phyloP scores from a whole-genome alignment of 2,113 vertebrate genomes.

The Albula goreensis region DNA sequence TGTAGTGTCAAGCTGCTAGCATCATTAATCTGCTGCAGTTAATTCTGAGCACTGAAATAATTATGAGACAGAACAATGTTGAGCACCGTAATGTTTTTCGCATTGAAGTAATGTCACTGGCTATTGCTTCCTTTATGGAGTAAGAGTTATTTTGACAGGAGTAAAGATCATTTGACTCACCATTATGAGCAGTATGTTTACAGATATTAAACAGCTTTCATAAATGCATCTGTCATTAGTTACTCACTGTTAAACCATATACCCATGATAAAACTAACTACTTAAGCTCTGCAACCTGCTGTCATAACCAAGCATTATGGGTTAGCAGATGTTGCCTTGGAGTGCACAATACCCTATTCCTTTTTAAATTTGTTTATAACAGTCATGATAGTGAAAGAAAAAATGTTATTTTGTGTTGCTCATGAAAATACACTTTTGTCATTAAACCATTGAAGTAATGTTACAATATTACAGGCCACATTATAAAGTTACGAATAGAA shows the following conservation, averaged over 20 bases:
- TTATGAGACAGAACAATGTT: neutral
- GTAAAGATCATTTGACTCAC: neutral
- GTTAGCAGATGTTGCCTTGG: neutral
- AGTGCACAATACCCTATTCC: too few relatives aligned
- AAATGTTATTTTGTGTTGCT: too few relatives aligned
- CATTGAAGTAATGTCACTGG: neutral
- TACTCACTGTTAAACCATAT: neutral
- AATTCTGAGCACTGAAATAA: constrained; percentile 3
- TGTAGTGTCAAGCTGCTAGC: neutral
- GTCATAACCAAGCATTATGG: neutral
- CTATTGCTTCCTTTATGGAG: neutral
- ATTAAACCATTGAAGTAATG: too few relatives aligned
- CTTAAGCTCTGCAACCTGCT: neutral
- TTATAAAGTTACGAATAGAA: too few relatives aligned
- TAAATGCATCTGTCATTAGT: neutral
- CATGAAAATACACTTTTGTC: too few relatives aligned
- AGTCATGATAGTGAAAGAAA: too few relatives aligned
- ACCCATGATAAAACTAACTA: neutral
- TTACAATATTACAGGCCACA: too few relatives aligned
- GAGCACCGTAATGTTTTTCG: neutral
- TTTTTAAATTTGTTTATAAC: too few relatives aligned
- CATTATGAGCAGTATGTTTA: neutral
- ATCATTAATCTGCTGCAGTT: constrained; percentile 4
- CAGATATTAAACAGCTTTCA: neutral
- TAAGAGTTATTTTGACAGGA: neutral